Evolutionary conservation across 2,113 vertebrate species (phyloP).

Genomic region (Rhagologus leucostigma): DNA sequence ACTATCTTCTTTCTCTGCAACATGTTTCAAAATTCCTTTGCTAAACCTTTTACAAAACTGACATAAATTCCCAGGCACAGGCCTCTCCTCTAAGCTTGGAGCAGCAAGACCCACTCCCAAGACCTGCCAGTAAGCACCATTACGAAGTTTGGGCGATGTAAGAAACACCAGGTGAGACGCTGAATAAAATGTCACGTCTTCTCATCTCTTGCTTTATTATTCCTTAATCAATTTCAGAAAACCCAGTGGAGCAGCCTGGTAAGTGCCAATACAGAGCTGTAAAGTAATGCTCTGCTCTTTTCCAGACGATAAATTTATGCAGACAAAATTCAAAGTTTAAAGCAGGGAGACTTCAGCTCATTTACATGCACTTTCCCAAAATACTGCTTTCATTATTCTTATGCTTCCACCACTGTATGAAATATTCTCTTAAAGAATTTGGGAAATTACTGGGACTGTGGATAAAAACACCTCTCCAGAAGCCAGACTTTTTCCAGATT

Average conservation of each 20-base stretch:
- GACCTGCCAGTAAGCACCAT: background rate
- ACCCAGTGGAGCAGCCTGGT: background rate
- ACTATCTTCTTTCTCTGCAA: background rate
- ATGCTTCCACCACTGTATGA: background rate
- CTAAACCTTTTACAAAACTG: background rate
- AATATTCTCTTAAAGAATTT: background rate
- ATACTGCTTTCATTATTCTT: background rate
- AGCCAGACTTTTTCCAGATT: background rate
- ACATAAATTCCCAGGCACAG: background rate
- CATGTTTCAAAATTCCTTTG: background rate
- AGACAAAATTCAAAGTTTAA: background rate
- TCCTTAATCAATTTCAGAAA: background rate
- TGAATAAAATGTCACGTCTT: background rate
- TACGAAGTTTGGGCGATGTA: background rate
- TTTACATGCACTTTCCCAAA: background rate
- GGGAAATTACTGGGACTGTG: fast-evolving
- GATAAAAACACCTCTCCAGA: background rate
- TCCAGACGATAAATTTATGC: background rate
- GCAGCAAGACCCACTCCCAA: background rate
- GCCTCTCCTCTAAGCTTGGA: background rate
- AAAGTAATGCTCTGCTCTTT: background rate
- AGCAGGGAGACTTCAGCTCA: background rate
- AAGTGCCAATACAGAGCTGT: background rate
- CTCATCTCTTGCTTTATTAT: background rate
- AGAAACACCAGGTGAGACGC: background rate